Conservation (phyloP, 2,113 vertebrate genomes). For the Epinephelus lanceolatus region DNA sequence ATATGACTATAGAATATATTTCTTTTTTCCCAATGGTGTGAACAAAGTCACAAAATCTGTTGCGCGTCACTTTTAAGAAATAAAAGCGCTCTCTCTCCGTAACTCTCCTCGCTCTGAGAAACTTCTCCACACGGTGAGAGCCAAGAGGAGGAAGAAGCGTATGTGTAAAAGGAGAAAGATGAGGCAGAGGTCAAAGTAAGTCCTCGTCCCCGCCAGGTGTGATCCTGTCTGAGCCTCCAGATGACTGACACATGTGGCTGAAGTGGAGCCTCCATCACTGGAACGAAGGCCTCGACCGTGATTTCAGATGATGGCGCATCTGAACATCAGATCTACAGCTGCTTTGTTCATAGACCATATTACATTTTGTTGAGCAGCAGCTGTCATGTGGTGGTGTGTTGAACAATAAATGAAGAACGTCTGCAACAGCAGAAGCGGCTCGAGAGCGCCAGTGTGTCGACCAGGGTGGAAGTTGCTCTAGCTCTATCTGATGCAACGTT, state of each 20-base stretch:
- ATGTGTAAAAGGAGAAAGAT: slow-evolving; percentile 98
- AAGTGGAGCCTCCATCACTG: slow-evolving; percentile 6
- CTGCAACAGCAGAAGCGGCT: too few species aligned
- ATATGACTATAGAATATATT: too few species aligned
- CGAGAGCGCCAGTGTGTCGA: too few species aligned
- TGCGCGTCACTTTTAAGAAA: too few species aligned
- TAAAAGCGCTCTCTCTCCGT: slow-evolving; percentile 71
- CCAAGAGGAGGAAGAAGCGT: slow-evolving; percentile 98
- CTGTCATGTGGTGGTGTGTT: slow-evolving; percentile 64
- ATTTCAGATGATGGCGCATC: not conserved
- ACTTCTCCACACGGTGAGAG: slow-evolving; percentile 89
- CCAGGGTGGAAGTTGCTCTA: too few species aligned
- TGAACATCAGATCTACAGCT: slow-evolving; percentile 57
- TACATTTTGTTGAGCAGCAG: slow-evolving; percentile 50
- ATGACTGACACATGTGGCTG: slow-evolving; percentile 3
- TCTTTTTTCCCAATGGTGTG: too few species aligned
- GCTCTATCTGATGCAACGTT: too few species aligned
- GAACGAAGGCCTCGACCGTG: not conserved
- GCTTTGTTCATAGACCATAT: slow-evolving; percentile 69
- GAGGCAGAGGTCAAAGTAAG: slow-evolving; percentile 97
- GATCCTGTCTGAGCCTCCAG: slow-evolving; percentile 36
- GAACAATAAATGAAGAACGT: slow-evolving; percentile 70
- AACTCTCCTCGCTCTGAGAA: slow-evolving; percentile 72
- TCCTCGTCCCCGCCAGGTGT: slow-evolving; percentile 64
- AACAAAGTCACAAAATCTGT: too few species aligned